Conservation (phyloP, 2,888 invertebrate species). For the Drosophila cracens region DNA sequence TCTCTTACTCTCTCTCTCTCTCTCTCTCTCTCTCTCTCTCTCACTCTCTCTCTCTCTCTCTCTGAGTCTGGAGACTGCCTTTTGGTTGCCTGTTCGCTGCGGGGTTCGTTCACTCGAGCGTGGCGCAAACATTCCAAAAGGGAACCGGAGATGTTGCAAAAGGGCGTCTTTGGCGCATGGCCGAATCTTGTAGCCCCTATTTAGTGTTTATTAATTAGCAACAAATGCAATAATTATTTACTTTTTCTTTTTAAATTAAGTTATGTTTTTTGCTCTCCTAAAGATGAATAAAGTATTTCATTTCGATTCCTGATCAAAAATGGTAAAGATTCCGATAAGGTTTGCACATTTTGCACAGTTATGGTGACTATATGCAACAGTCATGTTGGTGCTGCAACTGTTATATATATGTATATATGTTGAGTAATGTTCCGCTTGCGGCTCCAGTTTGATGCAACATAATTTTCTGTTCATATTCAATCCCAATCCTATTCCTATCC, state of each 20-base stretch:
- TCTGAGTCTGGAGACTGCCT: background rate
- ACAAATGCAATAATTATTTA: background rate
- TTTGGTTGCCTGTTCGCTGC: constrained; percentile 23
- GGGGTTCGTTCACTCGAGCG: constrained; percentile 75
- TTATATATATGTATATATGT: background rate
- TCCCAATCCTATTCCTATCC: background rate
- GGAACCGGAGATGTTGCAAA: background rate
- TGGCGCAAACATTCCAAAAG: constrained; percentile 44
- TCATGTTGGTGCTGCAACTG: background rate
- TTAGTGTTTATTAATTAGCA: background rate
- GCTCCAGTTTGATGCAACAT: background rate
- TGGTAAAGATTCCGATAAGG: no score
- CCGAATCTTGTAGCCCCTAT: background rate
- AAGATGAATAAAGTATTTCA: no score
- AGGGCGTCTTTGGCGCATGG: background rate
- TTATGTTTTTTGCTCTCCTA: background rate
- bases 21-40: rapidly evolving
- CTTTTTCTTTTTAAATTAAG: background rate
- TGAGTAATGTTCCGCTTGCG: no score
- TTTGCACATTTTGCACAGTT: background rate
- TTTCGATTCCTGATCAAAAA: no score
- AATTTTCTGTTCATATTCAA: background rate
- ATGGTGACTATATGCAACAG: background rate
- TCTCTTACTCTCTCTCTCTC: background rate
- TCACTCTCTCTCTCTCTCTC: background rate